Evolutionary conservation across 2,113 vertebrate genomes (phyloP).

Genomic region (Oncorhynchus nerka): DNA sequence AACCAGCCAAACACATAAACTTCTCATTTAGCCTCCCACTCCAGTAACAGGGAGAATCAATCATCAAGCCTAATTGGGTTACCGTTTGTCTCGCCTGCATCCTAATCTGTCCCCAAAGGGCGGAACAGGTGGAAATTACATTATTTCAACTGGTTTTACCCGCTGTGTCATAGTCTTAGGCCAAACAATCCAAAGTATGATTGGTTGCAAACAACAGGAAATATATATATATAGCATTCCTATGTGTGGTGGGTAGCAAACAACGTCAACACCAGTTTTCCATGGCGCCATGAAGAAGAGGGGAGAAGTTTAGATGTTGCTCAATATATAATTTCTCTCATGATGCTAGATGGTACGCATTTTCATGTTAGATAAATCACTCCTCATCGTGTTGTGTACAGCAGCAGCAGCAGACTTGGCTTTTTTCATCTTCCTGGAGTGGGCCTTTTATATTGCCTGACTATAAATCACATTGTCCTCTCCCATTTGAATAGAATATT

Average conservation of each 20-base stretch:
- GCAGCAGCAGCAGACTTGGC: not conserved
- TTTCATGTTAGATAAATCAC: conserved; percentile 56
- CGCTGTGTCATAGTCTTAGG: not conserved
- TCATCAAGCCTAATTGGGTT: not conserved
- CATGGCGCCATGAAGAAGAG: conserved; percentile 7
- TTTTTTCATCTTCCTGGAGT: not conserved
- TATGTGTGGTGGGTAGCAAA: too few species aligned
- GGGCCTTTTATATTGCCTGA: conserved; percentile 31
- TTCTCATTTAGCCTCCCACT: not conserved
- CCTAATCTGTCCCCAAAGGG: too few species aligned
- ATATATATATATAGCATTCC: too few species aligned
- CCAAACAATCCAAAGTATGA: not conserved
- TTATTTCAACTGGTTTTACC: not conserved
- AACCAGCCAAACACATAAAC: not conserved
- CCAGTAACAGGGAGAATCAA: not conserved
- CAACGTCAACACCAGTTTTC: not conserved
- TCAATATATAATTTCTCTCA: conserved; percentile 31
- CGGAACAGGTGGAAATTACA: too few species aligned
- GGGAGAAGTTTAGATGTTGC: conserved; percentile 19
- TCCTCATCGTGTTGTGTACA: conserved; percentile 15
- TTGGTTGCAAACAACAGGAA: too few species aligned
- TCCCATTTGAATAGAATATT: too few species aligned
- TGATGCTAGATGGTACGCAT: conserved; percentile 41
- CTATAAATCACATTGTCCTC: conserved; percentile 27
- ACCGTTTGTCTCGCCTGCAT: not conserved